Evolutionary conservation across 2,888 invertebrate genomes (phyloP).

Genomic region (Pinctada fucata): DNA sequence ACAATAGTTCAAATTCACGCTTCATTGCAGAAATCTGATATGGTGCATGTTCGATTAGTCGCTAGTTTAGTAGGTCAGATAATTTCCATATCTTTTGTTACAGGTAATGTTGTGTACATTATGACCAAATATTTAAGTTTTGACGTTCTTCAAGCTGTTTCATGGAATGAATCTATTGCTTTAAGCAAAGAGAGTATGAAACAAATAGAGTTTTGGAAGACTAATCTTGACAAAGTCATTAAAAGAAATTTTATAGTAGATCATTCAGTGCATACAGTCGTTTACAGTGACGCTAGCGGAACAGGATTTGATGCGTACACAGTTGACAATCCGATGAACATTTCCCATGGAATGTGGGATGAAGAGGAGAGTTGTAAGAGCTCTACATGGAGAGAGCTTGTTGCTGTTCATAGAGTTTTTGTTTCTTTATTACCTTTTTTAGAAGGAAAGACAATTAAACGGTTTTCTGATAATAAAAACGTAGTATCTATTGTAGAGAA

Average conservation of each 20-base stretch:
- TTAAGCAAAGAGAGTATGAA: conserved; percentile 21
- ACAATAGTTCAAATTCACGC: conserved; percentile 18
- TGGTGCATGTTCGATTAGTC: conserved; percentile 32
- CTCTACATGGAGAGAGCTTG: conserved; percentile 46
- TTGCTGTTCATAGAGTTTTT: conserved; percentile 37
- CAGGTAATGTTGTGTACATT: conserved; percentile 44
- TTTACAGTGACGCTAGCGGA: conserved; percentile 36
- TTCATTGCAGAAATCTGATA: background rate
- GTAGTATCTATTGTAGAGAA: conserved; percentile 37
- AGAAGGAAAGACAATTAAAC: conserved; percentile 36
- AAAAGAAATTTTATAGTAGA: conserved; percentile 12
- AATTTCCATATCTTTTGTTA: conserved; percentile 45
- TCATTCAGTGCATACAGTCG: conserved; percentile 3
- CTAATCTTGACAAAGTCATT: conserved; percentile 16
- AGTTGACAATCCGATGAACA: conserved; percentile 21
- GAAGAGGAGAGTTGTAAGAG: conserved; percentile 30
- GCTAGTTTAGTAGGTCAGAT: conserved; percentile 48
- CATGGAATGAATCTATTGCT: conserved; percentile 28
- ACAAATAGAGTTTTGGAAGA: conserved; percentile 32
- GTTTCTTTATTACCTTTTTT: conserved; percentile 34
- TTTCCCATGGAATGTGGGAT: conserved; percentile 45
- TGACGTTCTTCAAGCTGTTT: conserved; percentile 26
- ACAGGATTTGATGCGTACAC: conserved; percentile 38
- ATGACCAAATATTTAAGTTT: conserved; percentile 46
- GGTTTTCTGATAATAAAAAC: conserved; percentile 42